Base-by-base conservation (phyloP, 1,140 invertebrate species). In the Coboldia fuscipes region DNA sequence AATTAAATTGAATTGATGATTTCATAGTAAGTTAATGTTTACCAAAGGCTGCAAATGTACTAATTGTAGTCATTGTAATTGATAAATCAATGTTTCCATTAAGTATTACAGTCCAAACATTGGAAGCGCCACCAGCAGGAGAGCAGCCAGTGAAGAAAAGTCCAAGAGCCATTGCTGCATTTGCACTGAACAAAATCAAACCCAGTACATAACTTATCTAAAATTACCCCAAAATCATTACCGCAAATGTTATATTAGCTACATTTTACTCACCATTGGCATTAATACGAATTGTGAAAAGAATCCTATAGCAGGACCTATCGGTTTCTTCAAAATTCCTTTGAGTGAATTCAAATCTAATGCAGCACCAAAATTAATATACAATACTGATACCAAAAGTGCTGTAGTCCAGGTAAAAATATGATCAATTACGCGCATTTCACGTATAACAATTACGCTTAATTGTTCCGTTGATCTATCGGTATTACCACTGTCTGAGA, bases 281-380 rank as follows among this genome's bases (percentile, higher is more conserved):
- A 94, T 92, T 15, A 83, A 68, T 10, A 86, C 22, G 50, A 85
- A 92, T 50, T 94, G 89, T 34, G 71, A 72, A 7, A 72, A 45
- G 38, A 90, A 72, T 6, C 85, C 85, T 44, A 92, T 83, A 2
- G 58, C 53, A 0, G 86, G 85, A 21, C 79, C 82, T n/a, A 86
- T 61, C 0, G 89, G 89, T 40, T 62, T 67, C 37, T 60, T 69
- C 2, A 92, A 37, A 9, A 76, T 72, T 2, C 65, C 57, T 39
- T 66, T 69, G 4, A 92, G 64, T 5, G 77, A 66, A 1, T 60
- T 46, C 61, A 82, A 69, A 48, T 89, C 75, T 46, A 93, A 63
- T 1, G 86, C 83, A 53, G 85, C 90, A 1, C 89, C 89, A 61
- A 93, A 92, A 56, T 93, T 90, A 29, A 93, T 77, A 48, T 86